Evolutionary conservation across 1,140 invertebrate species (phyloP).

Genomic region (Hyles vespertilio): DNA sequence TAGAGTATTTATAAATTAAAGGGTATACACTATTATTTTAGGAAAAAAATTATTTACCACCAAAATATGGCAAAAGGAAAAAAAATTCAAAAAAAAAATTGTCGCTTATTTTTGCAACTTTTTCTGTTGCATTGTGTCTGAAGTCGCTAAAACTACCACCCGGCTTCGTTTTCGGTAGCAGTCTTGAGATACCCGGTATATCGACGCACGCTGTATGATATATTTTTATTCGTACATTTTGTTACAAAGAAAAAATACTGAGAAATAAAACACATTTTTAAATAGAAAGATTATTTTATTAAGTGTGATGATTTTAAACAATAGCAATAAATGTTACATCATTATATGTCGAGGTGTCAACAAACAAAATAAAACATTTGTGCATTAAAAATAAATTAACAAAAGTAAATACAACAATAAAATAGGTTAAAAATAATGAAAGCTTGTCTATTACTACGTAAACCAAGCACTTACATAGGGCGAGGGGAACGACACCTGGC

Average conservation of each 20-base stretch:
- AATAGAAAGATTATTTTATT: constrained; percentile 72
- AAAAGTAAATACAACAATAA: constrained; percentile 64
- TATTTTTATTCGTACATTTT: neutral
- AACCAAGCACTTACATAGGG: constrained; percentile 60
- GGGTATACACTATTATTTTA: too few relatives aligned
- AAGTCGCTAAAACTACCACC: too few relatives aligned
- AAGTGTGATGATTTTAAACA: constrained; percentile 68
- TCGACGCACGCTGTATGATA: too few relatives aligned
- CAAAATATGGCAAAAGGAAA: too few relatives aligned
- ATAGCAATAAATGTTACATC: constrained; percentile 66
- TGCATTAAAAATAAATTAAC: constrained; percentile 73
- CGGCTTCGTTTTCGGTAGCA: too few relatives aligned
- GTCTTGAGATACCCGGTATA: too few relatives aligned
- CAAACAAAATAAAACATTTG: constrained; percentile 70
- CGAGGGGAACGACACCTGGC: constrained; percentile 42
- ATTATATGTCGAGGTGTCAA: constrained; percentile 59
- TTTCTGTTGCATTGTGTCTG: too few relatives aligned
- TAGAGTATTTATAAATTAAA: too few relatives aligned
- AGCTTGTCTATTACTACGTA: constrained; percentile 36
- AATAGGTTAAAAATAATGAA: constrained; percentile 52
- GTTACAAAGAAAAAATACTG: neutral
- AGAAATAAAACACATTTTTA: constrained; percentile 13
- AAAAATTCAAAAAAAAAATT: too few relatives aligned
- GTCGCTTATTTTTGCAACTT: too few relatives aligned
- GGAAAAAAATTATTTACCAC: too few relatives aligned